Base-by-base conservation (phyloP, 2,888 invertebrate species). In the Pristionchus arcanus region DNA sequence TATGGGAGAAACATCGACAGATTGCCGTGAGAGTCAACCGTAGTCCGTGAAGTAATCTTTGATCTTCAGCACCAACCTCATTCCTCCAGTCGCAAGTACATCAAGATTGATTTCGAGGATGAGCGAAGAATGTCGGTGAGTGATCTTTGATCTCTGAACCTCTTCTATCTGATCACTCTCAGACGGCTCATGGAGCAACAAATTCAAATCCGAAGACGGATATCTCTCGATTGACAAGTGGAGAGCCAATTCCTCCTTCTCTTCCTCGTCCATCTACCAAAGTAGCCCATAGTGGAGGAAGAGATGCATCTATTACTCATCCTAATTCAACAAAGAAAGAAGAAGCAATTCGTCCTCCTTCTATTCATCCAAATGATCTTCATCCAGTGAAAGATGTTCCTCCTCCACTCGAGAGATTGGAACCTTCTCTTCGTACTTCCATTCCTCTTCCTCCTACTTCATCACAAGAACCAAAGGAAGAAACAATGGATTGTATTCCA, bases 311-410 rank as follows among this genome's bases (percentile, higher is more conserved):
- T 5, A 49, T 81, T 53, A 81, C 81, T 49, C 81, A 81, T 53
- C 81, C 81, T 53, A 81, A 81, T 28, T 81, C 81, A 28, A 81
- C 81, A 0, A 81, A 81, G 81, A 81, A 81, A 21, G 81, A 81
- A 53, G 13, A 81, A 53, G 49, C 49, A 21, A 53, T 81, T 28
- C 42, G 49, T 13, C 81, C 81, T 13, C 81, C 81, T 53, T 25
- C 81, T 25, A 28, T 81, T 53, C 81, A 81, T 28, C 81, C 81
- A 25, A 42, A 28, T 81, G 81, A 81, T 53, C 81, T 81, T 15
- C 81, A 25, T 74, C 74, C 74, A 16, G 19, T 37, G 16, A 21
- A 25, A 63, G 25, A 63, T 63, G 21, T 34, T 37, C 74, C 37
- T 19, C 37, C 74, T 34, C 37, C 74, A 21, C 74, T 37, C 5